Evolutionary conservation across 2,113 vertebrate genomes (phyloP).

Genomic region (Solenodon paradoxus): DNA sequence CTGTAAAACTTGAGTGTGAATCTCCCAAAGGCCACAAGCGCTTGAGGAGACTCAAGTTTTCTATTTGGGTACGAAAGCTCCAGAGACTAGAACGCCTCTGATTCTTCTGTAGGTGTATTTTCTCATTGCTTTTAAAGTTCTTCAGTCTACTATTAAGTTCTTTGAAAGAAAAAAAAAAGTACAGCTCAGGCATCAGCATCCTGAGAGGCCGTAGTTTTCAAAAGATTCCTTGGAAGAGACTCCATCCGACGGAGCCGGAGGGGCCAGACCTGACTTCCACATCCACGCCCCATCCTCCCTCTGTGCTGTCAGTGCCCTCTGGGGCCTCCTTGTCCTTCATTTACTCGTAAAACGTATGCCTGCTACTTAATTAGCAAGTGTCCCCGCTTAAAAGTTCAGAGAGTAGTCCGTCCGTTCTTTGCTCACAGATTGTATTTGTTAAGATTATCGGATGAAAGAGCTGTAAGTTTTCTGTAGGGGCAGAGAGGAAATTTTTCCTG

Average conservation of each 20-base stretch:
- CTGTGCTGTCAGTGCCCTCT: accelerated
- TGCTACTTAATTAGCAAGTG: too few relatives aligned
- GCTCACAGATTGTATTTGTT: not conserved
- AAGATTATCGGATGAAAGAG: not conserved
- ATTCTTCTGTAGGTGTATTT: conserved; percentile 30
- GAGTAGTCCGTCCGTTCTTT: not conserved
- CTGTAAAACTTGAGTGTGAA: accelerated
- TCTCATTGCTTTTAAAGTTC: not conserved
- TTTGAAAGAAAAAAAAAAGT: too few relatives aligned
- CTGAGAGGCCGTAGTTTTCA: not conserved
- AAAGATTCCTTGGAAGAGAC: not conserved
- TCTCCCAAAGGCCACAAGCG: not conserved
- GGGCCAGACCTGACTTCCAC: too few relatives aligned
- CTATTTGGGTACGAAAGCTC: not conserved
- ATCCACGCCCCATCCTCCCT: too few relatives aligned
- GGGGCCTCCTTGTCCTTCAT: not conserved
- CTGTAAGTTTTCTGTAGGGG: too few relatives aligned
- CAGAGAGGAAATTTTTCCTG: too few relatives aligned
- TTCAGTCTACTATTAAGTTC: not conserved
- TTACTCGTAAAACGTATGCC: not conserved
- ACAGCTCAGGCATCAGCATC: too few relatives aligned
- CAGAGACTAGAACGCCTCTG: conserved; percentile 35
- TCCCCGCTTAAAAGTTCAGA: not conserved
- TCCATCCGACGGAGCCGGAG: too few relatives aligned
- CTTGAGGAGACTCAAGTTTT: not conserved